Percentiles rank a stretch among this genome's conserved stretches.
phyloP scores from a whole-genome alignment of 2,113 vertebrate species.

The Thamnaconus septentrionalis region DNA sequence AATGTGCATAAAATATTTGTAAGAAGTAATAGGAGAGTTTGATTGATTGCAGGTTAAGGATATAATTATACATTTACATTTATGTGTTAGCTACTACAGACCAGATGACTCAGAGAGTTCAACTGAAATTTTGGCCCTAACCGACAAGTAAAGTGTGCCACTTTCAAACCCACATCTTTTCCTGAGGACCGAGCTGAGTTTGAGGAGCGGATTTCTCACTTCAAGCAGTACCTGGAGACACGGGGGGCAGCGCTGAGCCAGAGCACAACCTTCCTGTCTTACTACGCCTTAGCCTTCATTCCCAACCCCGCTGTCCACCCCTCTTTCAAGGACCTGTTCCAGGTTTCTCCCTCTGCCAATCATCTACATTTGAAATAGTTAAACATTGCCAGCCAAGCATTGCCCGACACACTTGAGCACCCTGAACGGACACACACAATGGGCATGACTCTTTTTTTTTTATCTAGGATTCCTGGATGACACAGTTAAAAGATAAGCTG shows the following conservation, averaged over 20 bases:
- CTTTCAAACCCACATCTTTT: conserved; percentile 11
- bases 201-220: conserved; percentile 81
- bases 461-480: conserved; percentile 88
- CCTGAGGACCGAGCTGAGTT: conserved; percentile 82
- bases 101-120: neutral
- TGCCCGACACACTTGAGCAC: too few relatives aligned
- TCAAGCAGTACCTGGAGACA: conserved; percentile 91
- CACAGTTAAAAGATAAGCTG: conserved; percentile 83
- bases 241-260: conserved; percentile 88
- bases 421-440: too few relatives aligned
- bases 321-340: conserved; percentile 92
- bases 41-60: too few relatives aligned
- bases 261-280: conserved; percentile 90
- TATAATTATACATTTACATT: too few relatives aligned
- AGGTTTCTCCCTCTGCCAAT: conserved; percentile 67
- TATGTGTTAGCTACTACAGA: too few relatives aligned
- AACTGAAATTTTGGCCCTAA: neutral
- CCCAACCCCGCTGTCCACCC: conserved; percentile 88
- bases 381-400: too few relatives aligned
- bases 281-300: conserved; percentile 94
- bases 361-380: too few relatives aligned
- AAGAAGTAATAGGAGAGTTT: too few relatives aligned
- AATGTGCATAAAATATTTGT: too few relatives aligned
- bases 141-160: neutral
- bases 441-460: neutral